Base-by-base conservation (phyloP, 1,140 invertebrate species). In the Acromyrmex charruanus region DNA sequence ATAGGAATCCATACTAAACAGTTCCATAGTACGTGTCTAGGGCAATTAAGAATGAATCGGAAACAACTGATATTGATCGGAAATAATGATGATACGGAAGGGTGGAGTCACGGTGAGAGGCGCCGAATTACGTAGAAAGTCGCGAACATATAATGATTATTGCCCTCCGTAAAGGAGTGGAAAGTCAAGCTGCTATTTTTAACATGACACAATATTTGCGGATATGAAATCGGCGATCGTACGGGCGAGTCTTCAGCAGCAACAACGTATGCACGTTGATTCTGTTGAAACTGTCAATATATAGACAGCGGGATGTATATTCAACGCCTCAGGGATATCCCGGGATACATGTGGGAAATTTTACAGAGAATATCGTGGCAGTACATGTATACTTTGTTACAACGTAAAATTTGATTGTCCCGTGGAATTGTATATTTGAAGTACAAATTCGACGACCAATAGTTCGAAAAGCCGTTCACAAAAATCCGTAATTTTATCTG, bases 81-180 rank as follows among this genome's bases (percentile, higher is more conserved):
- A 59, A 87, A 84, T 59, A 86, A 90, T 74, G 39, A 49, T n/a
- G 69, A 72, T 66, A 66, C 14, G 14, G 55, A 89, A 82, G 63
- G 77, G 77, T 77, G 75, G 71, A 80, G 68, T 25, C 44, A 63
- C 31, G 63, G 81, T 90, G 88, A 88, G 79, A 85, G 75, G 72
- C 53, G 80, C 51, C 14, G 72, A 89, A 35, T 31, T 89, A 75
- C 59, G 66, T 90, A 90, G 87, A 89, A 90, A 90, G 84, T 90
- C 16, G n/a, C 68, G 44, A 71, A 55, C 82, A 31, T 71, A 88
- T 80, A 77, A 72, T 16, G 39, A 44, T 44, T 10, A 44, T 89
- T 82, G 88, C 71, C 72, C 75, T 89, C 84, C 84, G 79, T 77
- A 77, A 90, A 90, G 77, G 80, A 90, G 35, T 87, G 71, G 85